Percentiles rank a stretch among this genome's conserved stretches.
Evolutionary conservation across 2,888 invertebrate species (phyloP).

Genomic region (Stramonita haemastoma): DNA sequence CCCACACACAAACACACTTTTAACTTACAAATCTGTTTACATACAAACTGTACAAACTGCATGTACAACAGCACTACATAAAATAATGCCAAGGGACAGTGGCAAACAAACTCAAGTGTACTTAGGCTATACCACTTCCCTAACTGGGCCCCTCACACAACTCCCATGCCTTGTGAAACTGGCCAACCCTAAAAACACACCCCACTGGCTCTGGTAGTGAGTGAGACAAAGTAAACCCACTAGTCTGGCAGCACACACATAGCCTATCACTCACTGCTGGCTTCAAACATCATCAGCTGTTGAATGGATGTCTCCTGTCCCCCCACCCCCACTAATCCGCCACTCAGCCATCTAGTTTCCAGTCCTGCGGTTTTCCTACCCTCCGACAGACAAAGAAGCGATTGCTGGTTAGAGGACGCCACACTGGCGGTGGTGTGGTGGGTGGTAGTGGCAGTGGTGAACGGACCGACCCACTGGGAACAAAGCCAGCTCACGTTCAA

Average conservation of each 20-base stretch:
- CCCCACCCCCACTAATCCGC: background rate
- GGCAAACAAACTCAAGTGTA: too few relatives aligned
- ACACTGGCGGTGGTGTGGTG: background rate
- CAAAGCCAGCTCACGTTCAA: conserved; percentile 26
- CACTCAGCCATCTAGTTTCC: background rate
- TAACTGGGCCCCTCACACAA: background rate
- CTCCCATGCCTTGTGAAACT: background rate
- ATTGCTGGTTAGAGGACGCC: background rate
- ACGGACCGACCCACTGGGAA: conserved; percentile 16
- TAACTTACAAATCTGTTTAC: too few relatives aligned
- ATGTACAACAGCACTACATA: too few relatives aligned
- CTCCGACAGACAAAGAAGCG: conserved; percentile 15
- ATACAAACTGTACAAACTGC: too few relatives aligned
- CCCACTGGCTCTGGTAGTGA: too few relatives aligned
- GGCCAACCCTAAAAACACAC: background rate
- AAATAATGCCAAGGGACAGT: too few relatives aligned
- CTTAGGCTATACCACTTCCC: background rate
- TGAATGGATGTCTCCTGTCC: background rate
- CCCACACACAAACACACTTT: too few relatives aligned
- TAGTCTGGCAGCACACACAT: conserved; percentile 11
- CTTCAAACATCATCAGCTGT: conserved; percentile 32
- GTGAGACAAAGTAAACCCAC: background rate
- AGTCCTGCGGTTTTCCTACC: background rate
- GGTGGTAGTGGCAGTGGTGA: too few relatives aligned
- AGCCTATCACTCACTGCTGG: background rate